phyloP scores from a whole-genome alignment of 2,888 invertebrate genomes.

The Mystacides longicornis region DNA sequence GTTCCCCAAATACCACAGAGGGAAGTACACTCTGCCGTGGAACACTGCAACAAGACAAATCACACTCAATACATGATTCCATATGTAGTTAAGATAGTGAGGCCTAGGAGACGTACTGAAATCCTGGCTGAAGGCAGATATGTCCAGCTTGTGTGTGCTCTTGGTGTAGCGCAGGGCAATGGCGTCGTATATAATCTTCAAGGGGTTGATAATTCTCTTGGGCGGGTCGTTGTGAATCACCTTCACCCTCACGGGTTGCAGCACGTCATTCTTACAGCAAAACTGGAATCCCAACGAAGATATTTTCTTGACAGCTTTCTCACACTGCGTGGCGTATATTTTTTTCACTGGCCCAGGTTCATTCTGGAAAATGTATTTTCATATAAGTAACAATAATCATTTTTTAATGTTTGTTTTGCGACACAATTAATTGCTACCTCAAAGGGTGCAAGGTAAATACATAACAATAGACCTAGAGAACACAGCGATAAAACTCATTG shows the following conservation, averaged over 20 bases:
- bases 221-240: conserved; percentile 11
- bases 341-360: conserved; percentile 1
- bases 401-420: too few relatives aligned
- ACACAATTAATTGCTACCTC: too few relatives aligned
- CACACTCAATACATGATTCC: background rate
- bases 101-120: conserved; percentile 7
- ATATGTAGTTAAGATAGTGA: too few relatives aligned
- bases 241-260: conserved; percentile 5
- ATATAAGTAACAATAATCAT: too few relatives aligned
- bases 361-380: conserved; percentile 10
- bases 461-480: too few relatives aligned
- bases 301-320: conserved; percentile 11
- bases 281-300: conserved; percentile 3
- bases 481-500: too few relatives aligned
- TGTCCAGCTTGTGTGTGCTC: conserved; percentile 10
- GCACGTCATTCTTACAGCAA: background rate
- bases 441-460: too few relatives aligned
- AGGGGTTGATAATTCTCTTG: conserved; percentile 3
- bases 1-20: conserved; percentile 20
- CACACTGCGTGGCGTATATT: conserved; percentile 13
- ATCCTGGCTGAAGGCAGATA: conserved; percentile 6
- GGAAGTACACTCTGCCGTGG: conserved; percentile 15
- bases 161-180: conserved; percentile 7
- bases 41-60: conserved; percentile 14
- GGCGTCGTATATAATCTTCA: conserved; percentile 11